These are phyloP conservation scores for Phortica okadai DNA, from an alignment of 2,888 invertebrate genomes.

Conservation along the genomic window DNA sequence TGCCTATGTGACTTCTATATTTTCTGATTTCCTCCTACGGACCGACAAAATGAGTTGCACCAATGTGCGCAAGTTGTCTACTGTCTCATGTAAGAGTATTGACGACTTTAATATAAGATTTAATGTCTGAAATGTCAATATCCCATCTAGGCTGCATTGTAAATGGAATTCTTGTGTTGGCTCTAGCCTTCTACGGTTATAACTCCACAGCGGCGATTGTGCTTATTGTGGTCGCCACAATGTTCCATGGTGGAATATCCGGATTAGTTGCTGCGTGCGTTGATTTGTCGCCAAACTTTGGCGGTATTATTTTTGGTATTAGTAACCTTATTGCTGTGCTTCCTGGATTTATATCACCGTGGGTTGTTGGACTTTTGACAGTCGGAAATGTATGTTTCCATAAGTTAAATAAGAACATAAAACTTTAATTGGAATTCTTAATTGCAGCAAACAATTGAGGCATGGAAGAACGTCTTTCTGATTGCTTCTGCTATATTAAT, in stretches of 20 bases:
- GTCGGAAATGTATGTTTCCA: constrained; percentile 79
- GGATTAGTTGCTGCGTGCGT: constrained; percentile 83
- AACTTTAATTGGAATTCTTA: constrained; percentile 20
- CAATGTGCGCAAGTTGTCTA: constrained; percentile 82
- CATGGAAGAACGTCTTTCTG: constrained; percentile 81
- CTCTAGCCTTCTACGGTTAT: constrained; percentile 81
- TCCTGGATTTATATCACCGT: constrained; percentile 81
- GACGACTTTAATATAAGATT: background rate
- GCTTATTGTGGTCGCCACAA: constrained; percentile 81
- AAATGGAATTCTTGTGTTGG: constrained; percentile 81
- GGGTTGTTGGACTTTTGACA: constrained; percentile 81
- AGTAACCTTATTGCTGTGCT: constrained; percentile 79
- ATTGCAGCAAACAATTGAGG: constrained; percentile 79
- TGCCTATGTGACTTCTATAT: constrained; percentile 79
- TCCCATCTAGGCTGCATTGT: constrained; percentile 78
- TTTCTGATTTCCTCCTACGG: constrained; percentile 80
- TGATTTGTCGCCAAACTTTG: constrained; percentile 82
- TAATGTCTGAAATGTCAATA: background rate
- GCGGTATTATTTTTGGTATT: constrained; percentile 80
- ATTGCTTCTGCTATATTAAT: constrained; percentile 78
- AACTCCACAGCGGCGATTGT: constrained; percentile 79
- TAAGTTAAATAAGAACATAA: background rate
- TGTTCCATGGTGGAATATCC: constrained; percentile 82
- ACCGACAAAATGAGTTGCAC: constrained; percentile 79
- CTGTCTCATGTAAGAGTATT: constrained; percentile 78